Percentiles rank a stretch among this genome's conserved stretches.
phyloP scores from a whole-genome alignment of 2,113 vertebrate genomes.

The Corydoras maculifer region DNA sequence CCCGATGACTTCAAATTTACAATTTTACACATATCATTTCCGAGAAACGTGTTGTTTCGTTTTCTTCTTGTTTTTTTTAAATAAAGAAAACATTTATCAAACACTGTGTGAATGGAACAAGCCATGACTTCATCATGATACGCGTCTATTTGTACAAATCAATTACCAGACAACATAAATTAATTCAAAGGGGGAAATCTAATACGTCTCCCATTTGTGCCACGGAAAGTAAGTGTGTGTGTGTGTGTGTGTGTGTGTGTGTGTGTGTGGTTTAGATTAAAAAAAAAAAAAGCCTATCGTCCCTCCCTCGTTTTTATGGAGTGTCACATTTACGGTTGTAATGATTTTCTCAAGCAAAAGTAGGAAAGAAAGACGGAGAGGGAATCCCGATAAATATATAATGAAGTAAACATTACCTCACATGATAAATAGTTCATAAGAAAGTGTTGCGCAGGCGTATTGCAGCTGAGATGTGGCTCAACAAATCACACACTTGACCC shows the following conservation, averaged over 20 bases:
- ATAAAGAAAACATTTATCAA: slow-evolving; percentile 77
- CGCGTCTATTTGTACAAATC: slow-evolving; percentile 80
- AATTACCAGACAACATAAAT: slow-evolving; percentile 68
- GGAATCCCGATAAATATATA: slow-evolving; percentile 98
- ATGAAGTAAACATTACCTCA: slow-evolving; percentile 91
- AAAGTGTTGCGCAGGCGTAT: slow-evolving; percentile 64
- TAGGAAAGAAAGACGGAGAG: slow-evolving; percentile 42
- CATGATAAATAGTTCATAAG: slow-evolving; percentile 89
- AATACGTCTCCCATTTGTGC: slow-evolving; percentile 68
- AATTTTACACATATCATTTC: slow-evolving; percentile 75
- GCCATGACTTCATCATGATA: slow-evolving; percentile 74
- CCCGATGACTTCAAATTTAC: slow-evolving; percentile 90
- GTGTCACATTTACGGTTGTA: slow-evolving; percentile 52
- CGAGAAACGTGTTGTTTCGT: slow-evolving; percentile 65
- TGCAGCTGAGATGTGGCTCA: slow-evolving; percentile 54
- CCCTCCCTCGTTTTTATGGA: slow-evolving; percentile 54
- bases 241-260: no score
- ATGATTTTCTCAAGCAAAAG: slow-evolving; percentile 70
- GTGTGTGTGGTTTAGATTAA: no score
- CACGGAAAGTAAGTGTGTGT: neutral
- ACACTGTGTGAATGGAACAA: slow-evolving; percentile 82
- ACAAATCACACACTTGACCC: slow-evolving; percentile 32
- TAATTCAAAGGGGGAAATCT: slow-evolving; percentile 67
- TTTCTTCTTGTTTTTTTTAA: slow-evolving; percentile 32
- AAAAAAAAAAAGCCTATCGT: neutral